phyloP scores from a whole-genome alignment of 1,140 invertebrate genomes.

The Notospermus geniculatus region DNA sequence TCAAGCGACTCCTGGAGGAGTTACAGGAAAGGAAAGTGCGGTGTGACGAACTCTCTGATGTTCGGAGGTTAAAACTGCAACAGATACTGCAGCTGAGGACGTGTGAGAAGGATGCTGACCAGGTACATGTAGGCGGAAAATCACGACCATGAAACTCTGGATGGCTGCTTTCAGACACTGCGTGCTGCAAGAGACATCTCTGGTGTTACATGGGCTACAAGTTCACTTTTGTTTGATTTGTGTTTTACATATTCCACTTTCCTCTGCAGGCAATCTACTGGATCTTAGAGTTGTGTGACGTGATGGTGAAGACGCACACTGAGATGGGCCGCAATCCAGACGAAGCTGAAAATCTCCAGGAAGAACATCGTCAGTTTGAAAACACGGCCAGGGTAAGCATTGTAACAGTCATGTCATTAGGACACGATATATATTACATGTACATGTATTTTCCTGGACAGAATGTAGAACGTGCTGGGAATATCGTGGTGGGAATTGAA shows the following conservation, averaged over 20 bases:
- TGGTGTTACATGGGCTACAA: no score
- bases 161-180: no score
- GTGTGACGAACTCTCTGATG: conserved; percentile 58
- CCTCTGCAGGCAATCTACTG: conserved; percentile 66
- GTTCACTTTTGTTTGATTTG: no score
- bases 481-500: no score
- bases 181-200: no score
- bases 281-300: conserved; percentile 71
- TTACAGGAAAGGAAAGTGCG: conserved; percentile 56
- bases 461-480: no score
- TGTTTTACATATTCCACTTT: conserved; percentile 1
- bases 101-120: conserved; percentile 73
- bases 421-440: no score
- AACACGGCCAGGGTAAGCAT: conserved; percentile 70
- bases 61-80: conserved; percentile 71
- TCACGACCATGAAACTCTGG: no score
- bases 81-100: conserved; percentile 72
- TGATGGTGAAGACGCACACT: conserved; percentile 68
- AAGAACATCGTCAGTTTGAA: conserved; percentile 73
- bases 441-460: no score
- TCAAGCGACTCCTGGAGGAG: conserved; percentile 64
- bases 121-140: conserved; percentile 56
- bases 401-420: no score
- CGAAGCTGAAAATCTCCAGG: conserved; percentile 73
- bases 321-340: conserved; percentile 70